Percentiles rank a stretch among this genome's conserved stretches.
These are phyloP conservation scores for Rhagoletis pomonella DNA, from an alignment of 1,140 invertebrate species.

Conservation along the genomic window DNA sequence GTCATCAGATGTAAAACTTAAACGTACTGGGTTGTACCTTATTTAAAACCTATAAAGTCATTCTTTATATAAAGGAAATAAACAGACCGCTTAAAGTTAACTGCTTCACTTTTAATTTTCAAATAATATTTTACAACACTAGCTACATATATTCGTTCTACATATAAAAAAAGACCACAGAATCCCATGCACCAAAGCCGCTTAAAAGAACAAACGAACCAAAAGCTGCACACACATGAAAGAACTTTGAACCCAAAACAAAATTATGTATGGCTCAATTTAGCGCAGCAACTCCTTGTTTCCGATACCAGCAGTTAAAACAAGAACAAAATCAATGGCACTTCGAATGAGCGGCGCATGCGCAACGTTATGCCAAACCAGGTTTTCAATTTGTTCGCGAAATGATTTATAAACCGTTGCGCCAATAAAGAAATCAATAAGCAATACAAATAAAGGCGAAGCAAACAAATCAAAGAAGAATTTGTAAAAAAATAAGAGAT, in stretches of 20 bases:
- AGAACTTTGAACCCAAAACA: neutral
- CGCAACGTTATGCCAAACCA: neutral
- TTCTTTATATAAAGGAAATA: too few species aligned
- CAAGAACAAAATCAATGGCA: neutral
- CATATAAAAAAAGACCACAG: too few species aligned
- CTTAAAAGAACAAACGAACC: neutral
- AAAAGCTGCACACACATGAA: neutral
- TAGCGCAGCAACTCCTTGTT: neutral
- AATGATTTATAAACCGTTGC: constrained; percentile 28
- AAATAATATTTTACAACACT: too few species aligned
- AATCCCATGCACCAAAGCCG: neutral
- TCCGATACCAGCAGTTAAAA: neutral
- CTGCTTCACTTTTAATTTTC: too few species aligned
- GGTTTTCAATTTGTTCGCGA: constrained; percentile 1
- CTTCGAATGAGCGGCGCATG: neutral
- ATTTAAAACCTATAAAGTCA: too few species aligned
- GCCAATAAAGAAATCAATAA: constrained; percentile 50
- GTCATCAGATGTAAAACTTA: too few species aligned
- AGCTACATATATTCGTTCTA: too few species aligned
- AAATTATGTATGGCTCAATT: constrained; percentile 13
- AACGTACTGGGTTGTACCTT: too few species aligned
- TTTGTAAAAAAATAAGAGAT: neutral
- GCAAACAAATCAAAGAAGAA: neutral
- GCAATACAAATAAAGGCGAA: neutral
- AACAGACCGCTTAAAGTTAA: too few species aligned